Evolutionary conservation across 2,888 invertebrate genomes (phyloP), one percentile per base, ranked within the genome.

Genomic region (Nymphalis polychloros): DNA sequence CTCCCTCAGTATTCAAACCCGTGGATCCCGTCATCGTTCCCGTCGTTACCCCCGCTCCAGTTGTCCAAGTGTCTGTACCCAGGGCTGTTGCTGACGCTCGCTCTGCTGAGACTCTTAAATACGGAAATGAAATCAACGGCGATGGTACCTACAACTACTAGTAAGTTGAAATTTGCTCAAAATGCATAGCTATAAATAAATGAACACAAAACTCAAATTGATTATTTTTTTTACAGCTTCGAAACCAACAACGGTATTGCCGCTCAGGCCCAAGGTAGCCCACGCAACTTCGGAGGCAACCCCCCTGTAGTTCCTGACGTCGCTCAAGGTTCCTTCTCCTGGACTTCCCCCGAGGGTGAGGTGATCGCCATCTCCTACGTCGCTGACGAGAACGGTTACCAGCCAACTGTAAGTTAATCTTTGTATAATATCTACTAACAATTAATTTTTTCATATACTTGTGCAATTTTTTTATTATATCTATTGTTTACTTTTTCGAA

Each of bases 341-440:
- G 90, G 85, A 92, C 89, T 7, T 93, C 94, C 31, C 94, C 94
- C 17, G 95, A 95, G 74, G 96, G 96, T n/a, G 85, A 92, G 55
- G 88, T 89, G 17, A 89, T 95, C 76, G 79, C 86, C n/a, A 81
- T 95, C 70, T 85, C 88, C 59, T 96, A 95, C 85, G 79, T 93
- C 68, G 95, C 96, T 74, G 95, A 96, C 76, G 95, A 95, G 82
- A 94, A 95, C 74, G 96, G 96, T 69, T 96, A 94, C 93, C 94
- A 94, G 72, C 94, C 95, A 41, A 85, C 91, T 83, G 95, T 89
- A 81, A 79, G 78, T 78, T 19, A 46, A 55, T 16, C 55, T 55
- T 49, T 49, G 6, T n/a, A 8, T 17, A 49, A 5, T 49, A n/a
- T 7, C 8, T 49, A 49, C 17, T 6, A 0, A 48, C 8, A 0